phyloP scores from a whole-genome alignment of 1,140 invertebrate species.

The Bombus picipes region DNA sequence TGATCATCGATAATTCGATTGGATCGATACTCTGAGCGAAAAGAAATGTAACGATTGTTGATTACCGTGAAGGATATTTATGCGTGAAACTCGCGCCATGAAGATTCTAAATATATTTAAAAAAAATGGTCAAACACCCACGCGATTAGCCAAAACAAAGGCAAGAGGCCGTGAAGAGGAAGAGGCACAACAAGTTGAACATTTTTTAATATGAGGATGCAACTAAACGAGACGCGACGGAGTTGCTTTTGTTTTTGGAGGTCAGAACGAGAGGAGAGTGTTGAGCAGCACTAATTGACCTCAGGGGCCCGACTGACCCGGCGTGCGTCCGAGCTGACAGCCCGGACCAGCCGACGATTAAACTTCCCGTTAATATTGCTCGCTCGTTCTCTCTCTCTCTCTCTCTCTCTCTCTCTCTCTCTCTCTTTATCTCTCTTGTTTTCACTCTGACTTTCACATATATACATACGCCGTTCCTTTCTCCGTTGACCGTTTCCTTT shows the following conservation, averaged over 20 bases:
- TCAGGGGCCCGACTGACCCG: constrained; percentile 80
- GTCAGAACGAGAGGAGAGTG: constrained; percentile 74
- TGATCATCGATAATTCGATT: too few relatives aligned
- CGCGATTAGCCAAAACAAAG: neutral
- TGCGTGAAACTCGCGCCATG: neutral
- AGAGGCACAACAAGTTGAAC: constrained; percentile 41
- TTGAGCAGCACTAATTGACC: constrained; percentile 82
- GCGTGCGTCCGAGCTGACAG: constrained; percentile 80
- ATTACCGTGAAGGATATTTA: too few relatives aligned
- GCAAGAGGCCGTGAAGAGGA: neutral
- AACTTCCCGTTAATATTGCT: constrained; percentile 81
- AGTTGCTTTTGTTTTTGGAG: constrained; percentile 67
- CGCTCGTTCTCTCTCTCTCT: constrained; percentile 60
- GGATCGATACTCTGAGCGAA: too few relatives aligned
- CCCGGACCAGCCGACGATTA: constrained; percentile 79
- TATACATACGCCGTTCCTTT: neutral
- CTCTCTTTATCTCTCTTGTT: constrained; percentile 49
- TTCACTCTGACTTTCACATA: constrained; percentile 49
- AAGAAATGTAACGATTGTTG: too few relatives aligned
- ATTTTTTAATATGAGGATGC: constrained; percentile 54
- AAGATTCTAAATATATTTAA: neutral
- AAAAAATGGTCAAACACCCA: neutral
- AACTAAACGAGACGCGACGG: constrained; percentile 57
- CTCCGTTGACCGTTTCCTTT: neutral
- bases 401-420: constrained; percentile 40